Evolutionary conservation across 2,888 invertebrate genomes (phyloP).

Genomic region (Leptopterna dolabrata): DNA sequence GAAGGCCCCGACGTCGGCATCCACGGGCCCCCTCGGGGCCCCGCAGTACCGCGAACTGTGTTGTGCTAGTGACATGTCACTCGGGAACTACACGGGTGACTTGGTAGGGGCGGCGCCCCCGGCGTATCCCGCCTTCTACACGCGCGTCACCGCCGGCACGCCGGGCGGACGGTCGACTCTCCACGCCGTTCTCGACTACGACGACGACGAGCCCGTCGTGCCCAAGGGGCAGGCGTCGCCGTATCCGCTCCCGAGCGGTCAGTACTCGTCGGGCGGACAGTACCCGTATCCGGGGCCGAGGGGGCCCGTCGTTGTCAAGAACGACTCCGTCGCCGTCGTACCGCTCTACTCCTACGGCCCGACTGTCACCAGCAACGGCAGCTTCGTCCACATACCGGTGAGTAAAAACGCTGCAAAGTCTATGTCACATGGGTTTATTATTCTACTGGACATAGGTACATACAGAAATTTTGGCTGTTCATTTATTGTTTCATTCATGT

Average conservation of each 20-base stretch:
- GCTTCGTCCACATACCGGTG: constrained; percentile 90
- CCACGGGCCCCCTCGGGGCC: neutral
- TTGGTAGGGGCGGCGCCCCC: constrained; percentile 24
- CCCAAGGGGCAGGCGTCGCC: constrained; percentile 30
- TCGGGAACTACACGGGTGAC: constrained; percentile 40
- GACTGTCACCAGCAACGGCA: constrained; percentile 83
- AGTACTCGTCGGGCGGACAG: constrained; percentile 25
- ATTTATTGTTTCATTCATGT: too few relatives aligned
- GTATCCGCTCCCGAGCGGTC: neutral
- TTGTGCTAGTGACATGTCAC: constrained; percentile 36
- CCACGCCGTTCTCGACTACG: constrained; percentile 80
- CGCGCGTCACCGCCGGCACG: constrained; percentile 66
- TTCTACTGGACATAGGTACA: too few relatives aligned
- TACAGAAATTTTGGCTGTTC: too few relatives aligned
- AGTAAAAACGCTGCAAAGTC: constrained; percentile 70
- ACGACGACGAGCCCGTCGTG: constrained; percentile 67
- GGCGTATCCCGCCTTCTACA: constrained; percentile 63
- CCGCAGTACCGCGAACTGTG: constrained; percentile 14
- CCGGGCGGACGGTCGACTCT: constrained; percentile 72
- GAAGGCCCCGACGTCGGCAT: neutral
- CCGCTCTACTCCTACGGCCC: constrained; percentile 81
- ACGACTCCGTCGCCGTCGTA: constrained; percentile 87
- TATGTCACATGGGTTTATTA: too few relatives aligned
- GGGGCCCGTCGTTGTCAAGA: constrained; percentile 85
- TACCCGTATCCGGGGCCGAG: constrained; percentile 82